Evolutionary conservation across 2,888 invertebrate genomes (phyloP).

Genomic region (Liodrosophila aerea): DNA sequence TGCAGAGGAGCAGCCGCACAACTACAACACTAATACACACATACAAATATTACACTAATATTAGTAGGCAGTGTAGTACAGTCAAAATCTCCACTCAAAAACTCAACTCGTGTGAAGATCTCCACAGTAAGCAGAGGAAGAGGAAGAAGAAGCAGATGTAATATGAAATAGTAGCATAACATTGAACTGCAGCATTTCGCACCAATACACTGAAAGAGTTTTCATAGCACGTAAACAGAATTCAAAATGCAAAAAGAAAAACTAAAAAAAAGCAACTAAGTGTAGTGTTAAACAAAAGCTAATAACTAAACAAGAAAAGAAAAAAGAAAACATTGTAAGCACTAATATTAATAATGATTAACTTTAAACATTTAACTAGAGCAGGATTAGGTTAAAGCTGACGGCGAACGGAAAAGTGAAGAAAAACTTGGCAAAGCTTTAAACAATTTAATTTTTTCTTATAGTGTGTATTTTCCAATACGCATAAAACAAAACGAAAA

Average conservation of each 20-base stretch:
- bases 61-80: constrained; percentile 63
- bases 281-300: constrained; percentile 41
- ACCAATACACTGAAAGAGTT: constrained; percentile 56
- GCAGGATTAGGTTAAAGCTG: constrained; percentile 3
- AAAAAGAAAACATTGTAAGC: constrained; percentile 46
- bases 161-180: constrained; percentile 12
- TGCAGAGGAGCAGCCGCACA: constrained; percentile 27
- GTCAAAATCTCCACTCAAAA: constrained; percentile 63
- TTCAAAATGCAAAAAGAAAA: constrained; percentile 14
- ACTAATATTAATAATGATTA: constrained; percentile 54
- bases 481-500: constrained; percentile 39
- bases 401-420: constrained; percentile 17
- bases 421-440: constrained; percentile 80
- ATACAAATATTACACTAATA: constrained; percentile 38
- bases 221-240: constrained; percentile 16
- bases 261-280: constrained; percentile 39
- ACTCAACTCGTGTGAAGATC: constrained; percentile 68
- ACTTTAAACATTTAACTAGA: constrained; percentile 31
- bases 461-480: constrained; percentile 2
- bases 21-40: constrained; percentile 31
- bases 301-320: constrained; percentile 8
- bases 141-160: constrained; percentile 21
- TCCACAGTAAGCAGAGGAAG: constrained; percentile 45
- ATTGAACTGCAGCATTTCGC: constrained; percentile 41
- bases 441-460: constrained; percentile 77